Evolutionary conservation across 2,797 vertebrate species (phyloP), one percentile per base, ranked within the genome.

Genomic region (Schizothorax lantsangensis): DNA sequence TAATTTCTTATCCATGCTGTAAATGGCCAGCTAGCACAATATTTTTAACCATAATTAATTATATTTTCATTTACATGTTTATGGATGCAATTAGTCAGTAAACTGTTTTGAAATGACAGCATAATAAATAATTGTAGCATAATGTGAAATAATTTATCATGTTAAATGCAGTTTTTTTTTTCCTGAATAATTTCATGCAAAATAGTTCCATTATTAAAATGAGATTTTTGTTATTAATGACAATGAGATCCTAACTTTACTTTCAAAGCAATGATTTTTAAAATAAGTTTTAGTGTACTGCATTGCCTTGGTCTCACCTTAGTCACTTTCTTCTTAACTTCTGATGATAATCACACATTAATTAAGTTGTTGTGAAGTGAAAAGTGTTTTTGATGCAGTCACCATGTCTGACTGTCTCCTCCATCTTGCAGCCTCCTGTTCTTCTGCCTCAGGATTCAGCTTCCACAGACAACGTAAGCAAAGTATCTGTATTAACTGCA

Each of bases 361-460:
- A 15, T 78, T 52, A 33, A 85, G 9, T n/a, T 57, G 2, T 71
- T 45, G 59, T 54, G 15, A 43, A 17, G 33, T 6, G 30, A n/a
- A 38, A 77, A 4, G 8, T 11, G 30, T 38, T 66, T 57, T 77
- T 23, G 1, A 30, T 79, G 26, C 38, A 6, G 72, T 79, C 64
- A 43, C n/a, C 6, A 54, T 68, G 12, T 57, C 71, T 86, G 57
- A 86, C 30, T 52, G 33, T 75, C 5, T 75, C 17, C 36, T 81
- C 9, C 8, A 26, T 49, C 23, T 43, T n/a, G 59, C 85, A 86
- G 85, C 23, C 12, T 54, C 30, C 57, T 10, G 17, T 74, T 66
- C 9, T 33, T 38, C 54, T 49, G 54, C 85, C 79, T 68, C 85
- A 81, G 59, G 85, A 86, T 54, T 71, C 78, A 73, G 78, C 84